These are phyloP conservation scores for Euplagia quadripunctaria DNA, from an alignment of 2,888 invertebrate genomes.

Conservation along the genomic window DNA sequence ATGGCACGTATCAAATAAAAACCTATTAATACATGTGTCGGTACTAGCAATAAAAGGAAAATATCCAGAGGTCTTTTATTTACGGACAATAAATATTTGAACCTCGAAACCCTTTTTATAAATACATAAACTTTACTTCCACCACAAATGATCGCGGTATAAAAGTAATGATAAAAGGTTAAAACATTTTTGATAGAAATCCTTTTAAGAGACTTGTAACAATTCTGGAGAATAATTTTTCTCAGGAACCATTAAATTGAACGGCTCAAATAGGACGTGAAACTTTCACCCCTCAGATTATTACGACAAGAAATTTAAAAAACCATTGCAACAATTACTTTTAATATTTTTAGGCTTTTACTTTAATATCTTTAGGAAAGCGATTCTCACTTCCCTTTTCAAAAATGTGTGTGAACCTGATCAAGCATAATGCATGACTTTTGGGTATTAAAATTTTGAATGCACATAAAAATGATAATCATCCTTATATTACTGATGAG, in stretches of 20 bases:
- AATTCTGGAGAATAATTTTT: neutral
- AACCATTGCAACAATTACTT: neutral
- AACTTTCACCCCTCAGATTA: neutral
- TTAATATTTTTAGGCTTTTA: neutral
- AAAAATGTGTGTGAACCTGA: no score
- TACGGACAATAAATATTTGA: slow-evolving; percentile 6
- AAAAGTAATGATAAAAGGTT: neutral
- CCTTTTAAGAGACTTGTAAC: neutral
- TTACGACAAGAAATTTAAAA: neutral
- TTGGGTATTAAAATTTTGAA: no score
- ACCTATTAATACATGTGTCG: neutral
- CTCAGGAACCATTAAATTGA: neutral
- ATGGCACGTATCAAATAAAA: neutral
- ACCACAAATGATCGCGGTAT: neutral
- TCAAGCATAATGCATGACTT: no score
- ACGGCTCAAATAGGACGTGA: neutral
- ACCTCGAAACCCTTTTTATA: neutral
- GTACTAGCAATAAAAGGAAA: neutral
- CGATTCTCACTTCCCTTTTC: neutral
- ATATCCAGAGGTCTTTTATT: slow-evolving; percentile 1
- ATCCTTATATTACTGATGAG: no score
- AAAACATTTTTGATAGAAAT: neutral
- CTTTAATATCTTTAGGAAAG: neutral
- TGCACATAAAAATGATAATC: no score
- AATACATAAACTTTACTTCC: neutral